phyloP scores from a whole-genome alignment of 53 echinoderm and acorn worm species.

The Pentamera pediparva region DNA sequence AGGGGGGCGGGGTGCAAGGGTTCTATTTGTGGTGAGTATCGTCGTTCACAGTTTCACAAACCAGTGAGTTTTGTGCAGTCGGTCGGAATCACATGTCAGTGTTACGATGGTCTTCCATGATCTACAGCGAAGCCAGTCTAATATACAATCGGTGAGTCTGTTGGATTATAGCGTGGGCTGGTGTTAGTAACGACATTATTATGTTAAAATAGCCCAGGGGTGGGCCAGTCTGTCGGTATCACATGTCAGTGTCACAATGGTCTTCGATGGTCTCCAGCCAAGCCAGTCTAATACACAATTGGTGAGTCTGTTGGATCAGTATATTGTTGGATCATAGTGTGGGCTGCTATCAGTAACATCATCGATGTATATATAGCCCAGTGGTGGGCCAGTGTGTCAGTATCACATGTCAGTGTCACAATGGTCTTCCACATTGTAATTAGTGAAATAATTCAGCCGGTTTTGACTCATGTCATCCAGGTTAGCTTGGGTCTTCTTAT shows the following conservation, averaged over 20 bases:
- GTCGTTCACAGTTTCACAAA: no score
- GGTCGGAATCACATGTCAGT: constrained; percentile 64
- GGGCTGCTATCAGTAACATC: no score
- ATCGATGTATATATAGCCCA: no score
- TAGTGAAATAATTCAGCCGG: no score
- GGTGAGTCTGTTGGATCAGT: constrained; percentile 44
- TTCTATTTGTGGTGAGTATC: no score
- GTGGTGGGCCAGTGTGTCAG: constrained; percentile 80
- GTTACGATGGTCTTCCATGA: constrained; percentile 82
- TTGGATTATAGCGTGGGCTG: background rate
- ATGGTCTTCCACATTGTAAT: constrained; percentile 87
- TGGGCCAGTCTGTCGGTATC: constrained; percentile 69
- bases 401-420: constrained; percentile 59
- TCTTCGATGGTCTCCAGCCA: constrained; percentile 81
- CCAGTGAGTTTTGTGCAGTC: no score
- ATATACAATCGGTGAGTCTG: constrained; percentile 74
- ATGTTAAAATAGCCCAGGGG: constrained; percentile 87
- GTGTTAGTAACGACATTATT: no score
- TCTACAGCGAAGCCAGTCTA: constrained; percentile 60
- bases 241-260: constrained; percentile 61
- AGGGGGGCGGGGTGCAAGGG: no score
- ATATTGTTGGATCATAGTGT: no score
- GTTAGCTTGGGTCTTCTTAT: no score
- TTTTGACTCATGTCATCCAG: no score
- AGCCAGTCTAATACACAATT: constrained; percentile 67